Conservation (phyloP, 2,888 invertebrate species). For the Cephalotes varians region DNA sequence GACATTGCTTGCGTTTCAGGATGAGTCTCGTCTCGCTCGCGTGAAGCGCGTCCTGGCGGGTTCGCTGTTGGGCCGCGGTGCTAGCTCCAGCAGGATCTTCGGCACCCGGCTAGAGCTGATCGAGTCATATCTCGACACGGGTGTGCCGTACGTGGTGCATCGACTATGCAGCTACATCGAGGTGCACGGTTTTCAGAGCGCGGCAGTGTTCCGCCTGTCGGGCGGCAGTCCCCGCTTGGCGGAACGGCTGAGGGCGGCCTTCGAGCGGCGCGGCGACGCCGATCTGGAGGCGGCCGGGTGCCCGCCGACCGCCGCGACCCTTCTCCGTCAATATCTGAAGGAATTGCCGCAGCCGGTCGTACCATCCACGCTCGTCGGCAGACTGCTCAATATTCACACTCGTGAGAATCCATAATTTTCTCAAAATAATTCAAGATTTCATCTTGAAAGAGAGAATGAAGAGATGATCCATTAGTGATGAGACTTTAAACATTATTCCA, state of each 20-base stretch:
- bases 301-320: slow-evolving; percentile 87
- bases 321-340: slow-evolving; percentile 87
- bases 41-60: slow-evolving; percentile 84
- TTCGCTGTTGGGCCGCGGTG: slow-evolving; percentile 80
- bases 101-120: slow-evolving; percentile 82
- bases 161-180: slow-evolving; percentile 86
- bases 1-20: slow-evolving; percentile 68
- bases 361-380: slow-evolving; percentile 85
- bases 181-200: slow-evolving; percentile 83
- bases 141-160: slow-evolving; percentile 85
- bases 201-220: slow-evolving; percentile 86
- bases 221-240: slow-evolving; percentile 87
- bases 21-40: slow-evolving; percentile 83
- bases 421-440: slow-evolving; percentile 14
- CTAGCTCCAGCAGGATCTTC: slow-evolving; percentile 78
- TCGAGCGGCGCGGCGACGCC: slow-evolving; percentile 87
- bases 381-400: slow-evolving; percentile 80
- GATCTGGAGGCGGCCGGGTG: slow-evolving; percentile 86
- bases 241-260: slow-evolving; percentile 86
- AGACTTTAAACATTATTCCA: not conserved
- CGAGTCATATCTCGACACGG: slow-evolving; percentile 83
- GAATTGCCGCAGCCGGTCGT: slow-evolving; percentile 87
- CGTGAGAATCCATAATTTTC: slow-evolving; percentile 76
- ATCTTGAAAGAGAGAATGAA: too few relatives aligned
- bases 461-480: not conserved